Evolutionary conservation across 2,888 invertebrate genomes (phyloP), one percentile per base, ranked within the genome.

Genomic region (Andrena hattorfiana): DNA sequence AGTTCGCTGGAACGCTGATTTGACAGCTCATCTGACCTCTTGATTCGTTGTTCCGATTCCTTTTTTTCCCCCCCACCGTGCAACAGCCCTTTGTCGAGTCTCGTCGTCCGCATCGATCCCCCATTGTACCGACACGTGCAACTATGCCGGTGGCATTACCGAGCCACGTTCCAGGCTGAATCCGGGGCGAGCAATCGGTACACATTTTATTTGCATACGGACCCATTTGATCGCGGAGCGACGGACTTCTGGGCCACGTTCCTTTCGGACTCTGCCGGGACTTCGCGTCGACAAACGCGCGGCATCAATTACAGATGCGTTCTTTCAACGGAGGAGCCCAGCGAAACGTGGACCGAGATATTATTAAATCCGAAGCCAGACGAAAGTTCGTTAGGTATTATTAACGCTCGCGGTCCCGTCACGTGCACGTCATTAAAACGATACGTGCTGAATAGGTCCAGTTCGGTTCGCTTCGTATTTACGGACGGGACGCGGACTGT

Each of bases 21-120:
- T 88, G 86, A 87, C 88, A 85, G 82, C 86, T 85, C 80, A 76
- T 83, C 85, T 85, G 77, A 88, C 83, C 86, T 86, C 76, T 74
- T 73, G 85, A 88, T 84, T 84, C 87, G 85, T 85, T 87, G 84
- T 82, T 75, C 75, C 69, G 73, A 83, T 68, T 79, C 28, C 68
- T 79, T 72, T 83, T 83, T 87, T 81, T 77, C 4, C 7, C 62
- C 6, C n/a, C 51, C 42, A 1, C 16, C 32, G 60, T 32, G 67
- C 64, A 66, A 75, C 78, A 56, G 56, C 79, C 42, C 84, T 82
- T 82, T 85, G 77, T 85, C 75, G 51, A 59, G 56, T 20, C 51
- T 62, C 28, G 51, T 35, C 72, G 56, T 30, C 69, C 71, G 13
- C 8, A 75, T 64, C 64, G 63, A 64, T 64, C 56, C 51, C 73